A percentile compares a stretch with the other conserved stretches of the same genome.
Conservation (phyloP, 1,140 invertebrate genomes). For the Calosoma granatense region DNA sequence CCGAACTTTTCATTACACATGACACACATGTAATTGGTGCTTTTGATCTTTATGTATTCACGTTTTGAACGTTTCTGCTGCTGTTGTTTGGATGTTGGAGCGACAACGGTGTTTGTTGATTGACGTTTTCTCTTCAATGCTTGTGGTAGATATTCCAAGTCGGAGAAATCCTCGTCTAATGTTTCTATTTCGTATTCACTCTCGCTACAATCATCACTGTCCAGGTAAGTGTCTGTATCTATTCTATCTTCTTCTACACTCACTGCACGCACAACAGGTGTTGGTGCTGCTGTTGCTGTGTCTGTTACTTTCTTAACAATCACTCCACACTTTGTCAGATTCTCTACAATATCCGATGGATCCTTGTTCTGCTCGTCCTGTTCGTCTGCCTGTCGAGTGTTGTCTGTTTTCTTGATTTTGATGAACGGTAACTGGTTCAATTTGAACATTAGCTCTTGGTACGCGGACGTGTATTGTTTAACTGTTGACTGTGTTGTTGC, state of each 20-base stretch:
- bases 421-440: not conserved
- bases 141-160: not conserved
- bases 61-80: not conserved
- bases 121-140: not conserved
- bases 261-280: not conserved
- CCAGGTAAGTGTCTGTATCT: not conserved
- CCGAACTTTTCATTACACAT: not conserved
- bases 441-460: not conserved
- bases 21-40: not conserved
- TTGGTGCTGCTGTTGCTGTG: too few relatives aligned
- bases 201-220: not conserved
- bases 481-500: not conserved
- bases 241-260: not conserved
- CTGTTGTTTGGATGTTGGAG: not conserved
- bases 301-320: not conserved
- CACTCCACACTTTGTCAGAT: not conserved
- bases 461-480: not conserved
- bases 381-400: not conserved
- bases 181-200: not conserved
- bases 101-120: not conserved
- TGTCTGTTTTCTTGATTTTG: not conserved
- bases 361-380: not conserved
- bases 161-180: not conserved
- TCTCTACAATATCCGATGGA: not conserved
- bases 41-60: not conserved